Conservation (phyloP, 35 echinoderm and acorn worm genomes). For the Lytechinus pictus region DNA sequence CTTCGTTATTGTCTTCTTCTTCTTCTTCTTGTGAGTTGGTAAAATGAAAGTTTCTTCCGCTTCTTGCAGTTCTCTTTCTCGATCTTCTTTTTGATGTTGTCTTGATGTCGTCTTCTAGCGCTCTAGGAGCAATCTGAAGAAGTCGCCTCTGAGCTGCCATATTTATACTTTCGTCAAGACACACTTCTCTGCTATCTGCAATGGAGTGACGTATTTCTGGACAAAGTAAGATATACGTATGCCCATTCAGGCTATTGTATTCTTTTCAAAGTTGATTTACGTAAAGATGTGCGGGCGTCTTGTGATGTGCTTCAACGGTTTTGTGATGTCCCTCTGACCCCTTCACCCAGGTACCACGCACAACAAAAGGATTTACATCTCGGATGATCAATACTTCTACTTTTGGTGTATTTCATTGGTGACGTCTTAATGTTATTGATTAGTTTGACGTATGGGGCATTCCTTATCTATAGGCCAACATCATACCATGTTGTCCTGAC, state of each 20-base stretch:
- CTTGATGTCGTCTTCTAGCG: neutral
- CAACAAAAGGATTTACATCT: too few species aligned
- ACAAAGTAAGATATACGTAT: neutral
- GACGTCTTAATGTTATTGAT: too few species aligned
- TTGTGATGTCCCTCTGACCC: too few species aligned
- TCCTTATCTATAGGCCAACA: too few species aligned
- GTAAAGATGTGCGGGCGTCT: too few species aligned
- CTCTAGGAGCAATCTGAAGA: slow-evolving; percentile 22
- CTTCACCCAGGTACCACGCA: too few species aligned
- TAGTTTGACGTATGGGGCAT: too few species aligned
- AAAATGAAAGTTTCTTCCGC: neutral
- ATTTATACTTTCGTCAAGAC: slow-evolving; percentile 7
- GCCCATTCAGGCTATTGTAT: neutral
- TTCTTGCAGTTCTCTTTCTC: neutral
- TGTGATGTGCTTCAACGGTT: too few species aligned
- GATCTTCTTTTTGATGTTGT: neutral
- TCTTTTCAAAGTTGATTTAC: too few species aligned
- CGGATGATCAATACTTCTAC: too few species aligned
- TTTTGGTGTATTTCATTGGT: too few species aligned
- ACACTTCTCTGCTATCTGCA: neutral
- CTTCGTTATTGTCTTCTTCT: neutral
- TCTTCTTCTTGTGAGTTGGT: neutral
- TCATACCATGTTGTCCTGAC: too few species aligned
- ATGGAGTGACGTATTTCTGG: neutral
- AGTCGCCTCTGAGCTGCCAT: neutral